Percentiles rank a stretch among this genome's conserved stretches.
Conservation (phyloP, 2,888 invertebrate species). For the Andrena praecox region DNA sequence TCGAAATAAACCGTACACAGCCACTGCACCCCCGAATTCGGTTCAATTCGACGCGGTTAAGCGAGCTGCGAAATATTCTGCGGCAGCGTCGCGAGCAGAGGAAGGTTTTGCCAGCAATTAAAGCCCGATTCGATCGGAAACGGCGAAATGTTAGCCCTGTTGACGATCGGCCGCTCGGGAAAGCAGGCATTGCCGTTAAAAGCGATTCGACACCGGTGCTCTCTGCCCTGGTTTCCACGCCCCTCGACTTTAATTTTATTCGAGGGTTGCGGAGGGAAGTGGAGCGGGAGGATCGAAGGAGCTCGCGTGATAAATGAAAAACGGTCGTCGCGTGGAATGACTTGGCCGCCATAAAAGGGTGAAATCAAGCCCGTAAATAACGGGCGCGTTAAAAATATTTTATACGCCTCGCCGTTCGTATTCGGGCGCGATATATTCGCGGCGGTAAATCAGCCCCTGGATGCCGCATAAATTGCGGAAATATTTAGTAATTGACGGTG, state of each 20-base stretch:
- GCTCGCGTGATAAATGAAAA: constrained; percentile 13
- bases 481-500: constrained; percentile 50
- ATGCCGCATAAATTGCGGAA: constrained; percentile 45
- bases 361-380: constrained; percentile 40
- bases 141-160: constrained; percentile 40
- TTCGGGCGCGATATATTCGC: constrained; percentile 14
- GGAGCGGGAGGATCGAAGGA: not conserved
- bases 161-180: constrained; percentile 29
- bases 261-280: not conserved
- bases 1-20: constrained; percentile 23
- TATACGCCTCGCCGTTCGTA: constrained; percentile 16
- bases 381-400: constrained; percentile 51
- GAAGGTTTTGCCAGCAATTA: constrained; percentile 34
- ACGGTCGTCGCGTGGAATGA: constrained; percentile 1
- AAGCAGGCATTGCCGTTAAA: not conserved
- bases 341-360: constrained; percentile 15
- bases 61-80: constrained; percentile 27
- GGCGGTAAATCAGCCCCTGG: constrained; percentile 36
- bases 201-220: not conserved
- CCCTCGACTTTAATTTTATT: not conserved
- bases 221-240: constrained; percentile 10
- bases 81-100: not conserved
- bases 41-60: constrained; percentile 42
- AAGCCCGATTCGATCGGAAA: constrained; percentile 2
- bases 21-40: constrained; percentile 2